Base-by-base conservation (phyloP, 2,113 vertebrate genomes). In the Callaeas wilsoni region DNA sequence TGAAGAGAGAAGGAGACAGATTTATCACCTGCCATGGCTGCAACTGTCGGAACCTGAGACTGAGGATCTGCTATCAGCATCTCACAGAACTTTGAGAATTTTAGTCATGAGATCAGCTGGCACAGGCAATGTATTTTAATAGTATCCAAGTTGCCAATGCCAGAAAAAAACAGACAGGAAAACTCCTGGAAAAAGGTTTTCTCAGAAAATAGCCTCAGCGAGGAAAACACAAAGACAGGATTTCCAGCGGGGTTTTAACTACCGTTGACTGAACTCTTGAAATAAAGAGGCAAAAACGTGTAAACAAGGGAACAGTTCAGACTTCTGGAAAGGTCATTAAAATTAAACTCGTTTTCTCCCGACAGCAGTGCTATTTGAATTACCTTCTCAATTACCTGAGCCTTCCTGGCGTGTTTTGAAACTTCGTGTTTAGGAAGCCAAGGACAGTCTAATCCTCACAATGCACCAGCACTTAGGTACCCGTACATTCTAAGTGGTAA, bases 311-410 rank as follows among this genome's bases (percentile, higher is more conserved):
- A 91, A 56, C 8, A 73, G 57, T 49, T 91, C 77, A 70, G 37
- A 26, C 59, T 41, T 44, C 65, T 73, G 62, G 41, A 94, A 93
- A 57, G 27, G 41, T 82, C 81, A 73, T 79, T 89, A 87, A 85
- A 84, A 80, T 47, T 17, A 56, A 90, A 41, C 37, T 53, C 10
- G 5, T 35, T 87, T 81, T 71, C 53, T 69, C 55, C 46, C 2
- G 5, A 39, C 50, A 41, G 33, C 0, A 49, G 26, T 32, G 74
- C n/a, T 64, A 3, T 64, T 69, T 89, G 65, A 92, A 91, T 76
- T 76, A 84, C 74, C n/a, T 65, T 53, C 84, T 93, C 78, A 60
- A 29, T 75, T 94, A 78, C 53, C 50, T 69, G 18, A 76, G 30
- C 39, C 22, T 41, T 42, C 57, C 65, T 68, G 55, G 33, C 32